A percentile compares a stretch with the other conserved stretches of the same genome.
phyloP scores from a whole-genome alignment of 1,140 invertebrate species.

The Achatina immaculata region DNA sequence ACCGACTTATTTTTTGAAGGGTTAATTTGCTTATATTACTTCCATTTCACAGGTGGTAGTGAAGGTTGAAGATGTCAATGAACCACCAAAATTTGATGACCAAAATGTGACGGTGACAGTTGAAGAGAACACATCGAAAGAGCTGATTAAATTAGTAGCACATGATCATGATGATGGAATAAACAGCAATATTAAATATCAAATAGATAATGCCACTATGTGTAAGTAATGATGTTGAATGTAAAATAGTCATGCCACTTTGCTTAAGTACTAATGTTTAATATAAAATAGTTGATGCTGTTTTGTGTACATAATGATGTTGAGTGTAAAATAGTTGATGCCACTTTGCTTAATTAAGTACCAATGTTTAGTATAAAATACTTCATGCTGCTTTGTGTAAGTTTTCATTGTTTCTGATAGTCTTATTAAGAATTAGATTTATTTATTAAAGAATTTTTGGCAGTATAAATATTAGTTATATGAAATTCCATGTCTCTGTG shows the following conservation, averaged over 20 bases:
- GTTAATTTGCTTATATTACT: neutral
- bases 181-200: slow-evolving; percentile 45
- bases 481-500: no score
- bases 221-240: slow-evolving; percentile 24
- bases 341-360: no score
- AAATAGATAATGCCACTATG: slow-evolving; percentile 8
- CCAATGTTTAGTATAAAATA: no score
- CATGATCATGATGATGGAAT: slow-evolving; percentile 45
- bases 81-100: slow-evolving; percentile 42
- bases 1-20: no score
- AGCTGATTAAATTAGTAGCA: slow-evolving; percentile 34
- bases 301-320: no score
- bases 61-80: slow-evolving; percentile 52
- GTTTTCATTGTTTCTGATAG: no score
- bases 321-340: no score
- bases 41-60: slow-evolving; percentile 43
- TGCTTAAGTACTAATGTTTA: neutral
- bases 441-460: no score
- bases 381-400: no score
- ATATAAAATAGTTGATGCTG: neutral
- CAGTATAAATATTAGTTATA: no score
- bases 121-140: slow-evolving; percentile 13
- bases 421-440: no score
- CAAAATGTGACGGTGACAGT: slow-evolving; percentile 31
- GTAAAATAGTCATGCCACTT: neutral